Percentiles rank a stretch among this genome's conserved stretches.
Conservation (phyloP, 2,113 vertebrate genomes). For the Accipiter virgatus region DNA sequence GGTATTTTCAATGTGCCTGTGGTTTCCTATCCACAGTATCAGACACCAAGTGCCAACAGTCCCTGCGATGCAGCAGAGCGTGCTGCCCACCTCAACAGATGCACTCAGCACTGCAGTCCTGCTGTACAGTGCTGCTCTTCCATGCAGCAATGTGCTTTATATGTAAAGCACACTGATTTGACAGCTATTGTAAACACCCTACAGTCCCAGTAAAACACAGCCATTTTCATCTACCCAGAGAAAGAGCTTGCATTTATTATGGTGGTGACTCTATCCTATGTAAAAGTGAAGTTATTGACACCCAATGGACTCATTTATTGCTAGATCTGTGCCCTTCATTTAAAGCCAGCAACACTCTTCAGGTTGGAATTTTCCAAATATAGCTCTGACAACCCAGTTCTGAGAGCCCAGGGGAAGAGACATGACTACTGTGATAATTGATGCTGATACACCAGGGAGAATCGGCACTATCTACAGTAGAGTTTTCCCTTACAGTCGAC, state of each 20-base stretch:
- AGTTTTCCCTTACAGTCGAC: slow-evolving; percentile 10
- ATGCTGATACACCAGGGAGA: not conserved
- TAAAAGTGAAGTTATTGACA: slow-evolving; percentile 5
- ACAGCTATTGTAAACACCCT: not conserved
- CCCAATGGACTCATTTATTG: not conserved
- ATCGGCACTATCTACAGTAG: not conserved
- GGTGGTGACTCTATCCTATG: not conserved
- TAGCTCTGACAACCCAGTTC: slow-evolving; percentile 50
- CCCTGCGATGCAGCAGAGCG: not conserved
- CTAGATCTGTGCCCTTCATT: slow-evolving; percentile 28
- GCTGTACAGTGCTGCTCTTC: not conserved
- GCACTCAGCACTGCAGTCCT: not conserved
- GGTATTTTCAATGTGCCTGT: not conserved
- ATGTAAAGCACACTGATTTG: not conserved
- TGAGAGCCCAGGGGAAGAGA: slow-evolving; percentile 15
- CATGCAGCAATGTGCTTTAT: not conserved
- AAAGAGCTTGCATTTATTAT: not conserved
- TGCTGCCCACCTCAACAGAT: not conserved
- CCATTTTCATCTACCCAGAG: not conserved
- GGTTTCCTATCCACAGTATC: not conserved
- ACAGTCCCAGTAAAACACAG: not conserved
- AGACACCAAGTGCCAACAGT: not conserved
- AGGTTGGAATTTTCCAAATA: slow-evolving; percentile 43
- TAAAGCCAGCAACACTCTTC: not conserved
- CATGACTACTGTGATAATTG: slow-evolving; percentile 49